Evolutionary conservation across 2,113 vertebrate species (phyloP), one percentile per base, ranked within the genome.

Genomic region (Gallinago media): DNA sequence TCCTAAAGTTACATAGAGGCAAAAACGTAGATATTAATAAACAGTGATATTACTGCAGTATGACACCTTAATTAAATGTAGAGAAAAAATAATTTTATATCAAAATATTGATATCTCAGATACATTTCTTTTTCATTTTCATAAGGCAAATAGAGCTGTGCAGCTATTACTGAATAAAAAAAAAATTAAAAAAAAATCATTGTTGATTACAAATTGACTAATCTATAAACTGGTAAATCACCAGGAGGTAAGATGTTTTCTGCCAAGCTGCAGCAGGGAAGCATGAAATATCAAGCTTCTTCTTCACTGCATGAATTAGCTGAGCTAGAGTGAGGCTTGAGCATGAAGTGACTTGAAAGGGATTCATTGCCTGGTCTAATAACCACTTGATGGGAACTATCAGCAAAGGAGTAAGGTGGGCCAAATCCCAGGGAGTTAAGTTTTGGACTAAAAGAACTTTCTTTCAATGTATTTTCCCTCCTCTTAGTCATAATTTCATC

Each of bases 401-500:
- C 34, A 22, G 50, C 54, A 55, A 65, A 65, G 79, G 52, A 74
- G 12, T 12, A 40, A 96, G 40, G 88, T 70, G 31, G 68, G 34
- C 7, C 17, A 96, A 94, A 91, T 89, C 32, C 9, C 26, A 85
- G 14, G 8, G 26, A 49, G 19, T 5, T 85, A 95, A 56, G 6
- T 90, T 96, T 91, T 70, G 81, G 77, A 93, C 92, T 92, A 89
- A 65, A 86, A 76, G n/a, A 94, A 86, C 8, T 74, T 94, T 34
- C n/a, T 82, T 94, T 61, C 58, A 72, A 74, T 77, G 11, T 58
- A 73, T 87, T 97, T 95, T 50, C 46, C 26, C 40, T 90, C 62
- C 73, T 90, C 59, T 86, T 54, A 77, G 67, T 68, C 61, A 54
- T 96, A 90, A 97, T 97, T 97, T 95, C 67, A 75, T 77, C 96